A percentile compares a stretch with the other conserved stretches of the same genome.
Conservation (phyloP, 1,140 invertebrate genomes). For the Habropoda laboriosa region DNA sequence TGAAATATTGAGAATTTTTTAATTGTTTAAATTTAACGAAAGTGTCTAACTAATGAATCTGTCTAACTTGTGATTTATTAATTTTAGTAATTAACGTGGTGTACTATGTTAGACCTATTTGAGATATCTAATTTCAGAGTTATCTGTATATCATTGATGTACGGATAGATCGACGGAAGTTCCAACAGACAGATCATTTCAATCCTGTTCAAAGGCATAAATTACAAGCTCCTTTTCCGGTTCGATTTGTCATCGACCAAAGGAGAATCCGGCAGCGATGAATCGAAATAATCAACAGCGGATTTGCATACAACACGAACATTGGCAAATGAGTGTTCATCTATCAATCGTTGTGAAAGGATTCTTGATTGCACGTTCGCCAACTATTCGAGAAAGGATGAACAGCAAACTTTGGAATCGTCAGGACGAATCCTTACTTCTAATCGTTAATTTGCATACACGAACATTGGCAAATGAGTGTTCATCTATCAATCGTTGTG, state of each 20-base stretch:
- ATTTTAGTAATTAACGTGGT: no score
- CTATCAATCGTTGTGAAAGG: conserved; percentile 70
- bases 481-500: conserved; percentile 64
- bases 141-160: neutral
- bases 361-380: conserved; percentile 69
- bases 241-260: conserved; percentile 27
- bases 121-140: no score
- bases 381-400: conserved; percentile 36
- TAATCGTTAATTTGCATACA: conserved; percentile 77
- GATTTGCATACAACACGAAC: conserved; percentile 72
- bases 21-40: no score
- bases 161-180: neutral
- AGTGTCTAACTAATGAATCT: no score
- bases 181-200: neutral
- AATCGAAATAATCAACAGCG: conserved; percentile 67
- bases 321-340: conserved; percentile 34
- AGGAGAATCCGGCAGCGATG: conserved; percentile 43
- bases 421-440: conserved; percentile 29
- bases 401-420: conserved; percentile 54
- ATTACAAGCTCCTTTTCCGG: conserved; percentile 17
- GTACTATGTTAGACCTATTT: no score
- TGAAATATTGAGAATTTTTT: no score
- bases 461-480: conserved; percentile 22
- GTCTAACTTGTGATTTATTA: no score
- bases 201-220: neutral